Evolutionary conservation across 2,797 vertebrate species (phyloP).

Genomic region (Bradypus variegatus): DNA sequence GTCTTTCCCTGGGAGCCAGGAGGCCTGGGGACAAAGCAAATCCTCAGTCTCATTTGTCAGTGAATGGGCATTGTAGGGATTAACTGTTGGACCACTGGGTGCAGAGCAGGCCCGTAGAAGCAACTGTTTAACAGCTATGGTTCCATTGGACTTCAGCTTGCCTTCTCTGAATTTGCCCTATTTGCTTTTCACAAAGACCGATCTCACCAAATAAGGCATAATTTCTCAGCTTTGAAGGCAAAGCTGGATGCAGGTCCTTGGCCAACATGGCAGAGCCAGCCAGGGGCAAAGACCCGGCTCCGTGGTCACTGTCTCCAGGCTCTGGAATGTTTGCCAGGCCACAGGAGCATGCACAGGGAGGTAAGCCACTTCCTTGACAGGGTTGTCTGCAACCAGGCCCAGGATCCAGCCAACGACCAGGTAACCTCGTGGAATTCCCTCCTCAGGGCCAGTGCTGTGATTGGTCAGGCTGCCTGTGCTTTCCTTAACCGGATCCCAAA

Average conservation of each 20-base stretch:
- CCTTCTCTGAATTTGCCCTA: not conserved
- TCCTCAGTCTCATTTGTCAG: not conserved
- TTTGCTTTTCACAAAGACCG: not conserved
- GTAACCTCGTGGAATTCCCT: too few relatives aligned
- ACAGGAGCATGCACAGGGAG: not conserved
- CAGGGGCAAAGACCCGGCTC: not conserved
- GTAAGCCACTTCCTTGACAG: not conserved
- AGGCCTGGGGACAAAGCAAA: not conserved
- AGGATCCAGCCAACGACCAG: not conserved
- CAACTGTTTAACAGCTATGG: not conserved
- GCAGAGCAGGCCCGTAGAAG: not conserved
- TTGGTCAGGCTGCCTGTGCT: not conserved
- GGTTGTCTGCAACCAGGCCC: not conserved
- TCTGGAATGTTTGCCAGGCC: not conserved
- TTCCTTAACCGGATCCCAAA: not conserved
- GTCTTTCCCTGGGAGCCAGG: not conserved
- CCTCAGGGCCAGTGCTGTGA: too few relatives aligned
- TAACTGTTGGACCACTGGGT: not conserved
- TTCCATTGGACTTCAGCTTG: not conserved
- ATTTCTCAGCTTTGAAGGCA: not conserved
- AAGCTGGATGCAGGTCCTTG: not conserved
- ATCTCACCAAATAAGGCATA: not conserved
- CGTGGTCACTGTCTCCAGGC: not conserved
- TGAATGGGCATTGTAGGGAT: too few relatives aligned
- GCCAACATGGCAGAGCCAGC: not conserved